Conservation (phyloP, 2,113 vertebrate species). For the Pteropus alecto region DNA sequence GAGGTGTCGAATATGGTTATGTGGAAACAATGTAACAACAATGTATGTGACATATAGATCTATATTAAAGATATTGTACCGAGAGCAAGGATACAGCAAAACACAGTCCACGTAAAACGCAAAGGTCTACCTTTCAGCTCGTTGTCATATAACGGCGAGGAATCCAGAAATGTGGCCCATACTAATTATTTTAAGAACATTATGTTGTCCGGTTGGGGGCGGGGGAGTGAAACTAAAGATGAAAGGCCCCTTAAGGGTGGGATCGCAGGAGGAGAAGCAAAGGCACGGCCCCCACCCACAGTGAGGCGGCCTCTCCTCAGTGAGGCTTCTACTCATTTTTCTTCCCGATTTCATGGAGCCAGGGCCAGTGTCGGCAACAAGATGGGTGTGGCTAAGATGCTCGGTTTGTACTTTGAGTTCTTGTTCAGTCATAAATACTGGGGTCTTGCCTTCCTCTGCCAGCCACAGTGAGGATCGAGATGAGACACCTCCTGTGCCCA, state of each 20-base stretch:
- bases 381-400: no score
- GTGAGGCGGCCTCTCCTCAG: background rate
- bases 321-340: background rate
- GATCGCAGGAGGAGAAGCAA: background rate
- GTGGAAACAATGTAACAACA: slow-evolving; percentile 31
- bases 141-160: background rate
- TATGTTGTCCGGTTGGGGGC: background rate
- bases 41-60: slow-evolving; percentile 21
- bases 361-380: background rate
- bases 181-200: background rate
- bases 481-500: background rate
- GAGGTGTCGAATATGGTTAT: slow-evolving; percentile 45
- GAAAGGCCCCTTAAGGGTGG: background rate
- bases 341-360: background rate
- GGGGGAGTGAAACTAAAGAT: background rate
- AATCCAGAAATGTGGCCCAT: background rate
- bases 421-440: background rate
- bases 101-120: background rate
- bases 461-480: background rate
- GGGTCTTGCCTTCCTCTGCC: background rate
- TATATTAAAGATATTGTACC: slow-evolving; percentile 17
- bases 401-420: background rate
- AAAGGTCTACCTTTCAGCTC: background rate
- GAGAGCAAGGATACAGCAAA: slow-evolving; percentile 25
- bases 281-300: background rate